These are phyloP conservation scores for Aspiorhynchus laticeps DNA, from an alignment of 2,113 vertebrate species.

Conservation along the genomic window DNA sequence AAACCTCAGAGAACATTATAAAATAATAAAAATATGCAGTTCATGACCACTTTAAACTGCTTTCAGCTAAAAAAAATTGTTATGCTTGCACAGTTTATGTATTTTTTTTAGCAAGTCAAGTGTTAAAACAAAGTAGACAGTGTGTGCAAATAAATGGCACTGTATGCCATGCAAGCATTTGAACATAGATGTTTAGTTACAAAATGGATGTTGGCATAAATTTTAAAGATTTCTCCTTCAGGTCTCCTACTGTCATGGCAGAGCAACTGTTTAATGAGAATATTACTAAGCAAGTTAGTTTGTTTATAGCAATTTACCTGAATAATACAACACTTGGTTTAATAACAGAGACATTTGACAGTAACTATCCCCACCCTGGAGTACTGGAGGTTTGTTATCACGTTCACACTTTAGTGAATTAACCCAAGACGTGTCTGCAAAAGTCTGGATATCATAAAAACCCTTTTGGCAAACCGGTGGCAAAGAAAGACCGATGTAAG, in stretches of 20 bases:
- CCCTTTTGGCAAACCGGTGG: not conserved
- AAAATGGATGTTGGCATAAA: not conserved
- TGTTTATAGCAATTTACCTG: not conserved
- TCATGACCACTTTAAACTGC: not conserved
- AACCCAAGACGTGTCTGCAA: not conserved
- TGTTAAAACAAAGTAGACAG: not conserved
- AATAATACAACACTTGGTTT: not conserved
- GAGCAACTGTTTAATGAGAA: not conserved
- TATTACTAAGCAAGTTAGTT: not conserved
- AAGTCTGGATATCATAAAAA: not conserved
- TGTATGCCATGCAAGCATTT: not conserved
- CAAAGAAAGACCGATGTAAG: conserved; percentile 59
- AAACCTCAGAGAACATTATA: no score
- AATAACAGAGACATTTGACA: not conserved
- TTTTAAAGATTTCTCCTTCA: not conserved
- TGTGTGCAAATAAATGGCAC: not conserved
- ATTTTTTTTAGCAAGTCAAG: not conserved
- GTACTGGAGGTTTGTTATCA: not conserved
- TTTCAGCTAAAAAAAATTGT: not conserved
- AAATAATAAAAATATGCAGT: no score
- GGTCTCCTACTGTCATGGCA: not conserved
- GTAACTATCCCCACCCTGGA: not conserved
- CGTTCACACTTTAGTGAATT: not conserved
- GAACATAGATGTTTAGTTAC: not conserved
- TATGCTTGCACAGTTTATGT: no score